Evolutionary conservation across 2,797 vertebrate species (phyloP).

Genomic region (Chiloscyllium punctatum): DNA sequence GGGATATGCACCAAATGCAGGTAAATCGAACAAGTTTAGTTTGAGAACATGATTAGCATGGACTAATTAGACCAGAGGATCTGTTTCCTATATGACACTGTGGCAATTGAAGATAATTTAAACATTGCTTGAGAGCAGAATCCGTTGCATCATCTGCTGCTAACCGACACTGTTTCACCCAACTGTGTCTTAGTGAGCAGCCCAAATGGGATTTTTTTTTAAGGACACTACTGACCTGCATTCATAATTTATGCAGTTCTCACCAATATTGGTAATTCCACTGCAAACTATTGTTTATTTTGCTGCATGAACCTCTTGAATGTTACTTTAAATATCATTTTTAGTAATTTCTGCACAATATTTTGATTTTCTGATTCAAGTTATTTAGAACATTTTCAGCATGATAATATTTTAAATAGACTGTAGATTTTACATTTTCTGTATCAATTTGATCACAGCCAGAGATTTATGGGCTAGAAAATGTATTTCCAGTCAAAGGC

Average conservation of each 20-base stretch:
- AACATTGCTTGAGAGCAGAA: neutral
- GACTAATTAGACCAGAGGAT: no score
- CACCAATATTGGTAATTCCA: neutral
- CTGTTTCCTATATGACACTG: no score
- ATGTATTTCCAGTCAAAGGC: neutral
- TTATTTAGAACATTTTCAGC: neutral
- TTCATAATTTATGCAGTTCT: neutral
- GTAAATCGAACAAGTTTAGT: no score
- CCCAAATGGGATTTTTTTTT: neutral
- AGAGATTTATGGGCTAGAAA: no score
- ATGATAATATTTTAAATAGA: neutral
- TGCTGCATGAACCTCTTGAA: neutral
- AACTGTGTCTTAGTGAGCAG: neutral
- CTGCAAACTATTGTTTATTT: neutral
- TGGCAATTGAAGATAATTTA: neutral
- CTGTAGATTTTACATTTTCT: no score
- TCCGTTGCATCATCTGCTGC: neutral
- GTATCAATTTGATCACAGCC: no score
- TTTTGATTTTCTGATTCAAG: neutral
- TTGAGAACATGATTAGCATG: no score
- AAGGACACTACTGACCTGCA: neutral
- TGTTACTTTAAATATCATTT: neutral
- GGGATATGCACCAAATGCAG: no score
- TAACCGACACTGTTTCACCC: neutral
- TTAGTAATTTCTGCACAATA: neutral